Base-by-base conservation (phyloP, 2,888 invertebrate genomes). In the Agapostemon virescens region DNA sequence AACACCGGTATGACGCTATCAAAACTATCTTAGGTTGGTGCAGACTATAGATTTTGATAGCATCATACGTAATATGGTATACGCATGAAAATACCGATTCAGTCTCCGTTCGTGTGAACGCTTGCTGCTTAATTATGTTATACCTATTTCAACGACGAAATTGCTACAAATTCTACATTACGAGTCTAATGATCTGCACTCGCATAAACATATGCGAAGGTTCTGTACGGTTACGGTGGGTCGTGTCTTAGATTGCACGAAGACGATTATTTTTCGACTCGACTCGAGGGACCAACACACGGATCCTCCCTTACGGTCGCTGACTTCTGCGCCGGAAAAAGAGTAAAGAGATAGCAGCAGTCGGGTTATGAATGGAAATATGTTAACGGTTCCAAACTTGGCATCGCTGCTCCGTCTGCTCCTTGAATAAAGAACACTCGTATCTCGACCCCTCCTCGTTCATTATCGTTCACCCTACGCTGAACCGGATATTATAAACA, bases 321-420 rank as follows among this genome's bases (percentile, higher is more conserved):
- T 84, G 88, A 89, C 89, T 89, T 78, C 71, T 72, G 23, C 45
- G 40, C 49, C 69, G 74, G 77, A 81, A 70, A 83, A 70, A 72
- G 83, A 81, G 73, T 74, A 83, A 42, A 45, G 78, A 75, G 66
- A 61, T 66, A 69, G 15, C 67, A 66, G 69, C 79, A 58, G 45
- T 78, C 71, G 84, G 70, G 77, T 87, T 84, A 88, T 88, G 88
- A 89, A 89, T 89, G 87, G 84, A 85, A 87, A 87, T 88, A 85
- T 85, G 84, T 82, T 86, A 87, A 86, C 86, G 84, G 85, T 84
- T 80, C 81, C 84, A 84, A 83, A 84, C 81, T 84, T 83, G 80
- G 80, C 82, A 81, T 82, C 82, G 66, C 58, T 52, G 64, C 61
- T 61, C 26, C 36, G 72, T 66, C 76, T 73, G 71, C 74, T 68